Percentiles rank a stretch among this genome's conserved stretches.
Evolutionary conservation across 1,140 invertebrate species (phyloP).

Genomic region (Hyphantria cunea): DNA sequence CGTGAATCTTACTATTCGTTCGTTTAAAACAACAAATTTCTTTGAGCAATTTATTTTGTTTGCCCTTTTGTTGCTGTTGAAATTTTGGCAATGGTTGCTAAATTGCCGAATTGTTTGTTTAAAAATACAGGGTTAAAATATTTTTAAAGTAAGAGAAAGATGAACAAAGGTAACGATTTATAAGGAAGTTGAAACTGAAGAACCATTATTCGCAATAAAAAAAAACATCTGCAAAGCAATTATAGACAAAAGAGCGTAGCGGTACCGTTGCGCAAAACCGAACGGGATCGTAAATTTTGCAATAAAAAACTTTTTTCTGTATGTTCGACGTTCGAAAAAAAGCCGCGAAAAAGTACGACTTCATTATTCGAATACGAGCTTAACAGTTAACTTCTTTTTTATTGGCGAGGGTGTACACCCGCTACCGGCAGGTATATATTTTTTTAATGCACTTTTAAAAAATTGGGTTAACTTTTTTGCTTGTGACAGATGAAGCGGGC

Average conservation of each 20-base stretch:
- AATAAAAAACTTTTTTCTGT: constrained; percentile 51
- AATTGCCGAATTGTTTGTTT: constrained; percentile 39
- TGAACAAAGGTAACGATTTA: constrained; percentile 37
- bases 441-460: constrained; percentile 57
- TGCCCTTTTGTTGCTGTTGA: constrained; percentile 9
- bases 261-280: constrained; percentile 60
- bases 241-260: constrained; percentile 48
- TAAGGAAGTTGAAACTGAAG: constrained; percentile 30
- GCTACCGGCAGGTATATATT: constrained; percentile 70
- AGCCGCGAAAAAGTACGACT: constrained; percentile 56
- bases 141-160: constrained; percentile 38
- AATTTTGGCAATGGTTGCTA: constrained; percentile 33
- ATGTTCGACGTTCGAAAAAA: constrained; percentile 41
- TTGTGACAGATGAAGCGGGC: constrained; percentile 56
- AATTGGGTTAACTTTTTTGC: constrained; percentile 76
- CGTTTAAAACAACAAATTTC: neutral
- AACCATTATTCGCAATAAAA: constrained; percentile 37
- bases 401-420: constrained; percentile 52
- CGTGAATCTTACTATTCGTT: neutral
- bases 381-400: constrained; percentile 63
- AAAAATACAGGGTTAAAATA: constrained; percentile 43
- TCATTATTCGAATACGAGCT: constrained; percentile 19
- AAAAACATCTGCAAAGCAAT: constrained; percentile 57
- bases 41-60: constrained; percentile 13
- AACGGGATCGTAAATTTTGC: constrained; percentile 56